Conservation (phyloP, 2,888 invertebrate genomes). For the Epinotia ramella region DNA sequence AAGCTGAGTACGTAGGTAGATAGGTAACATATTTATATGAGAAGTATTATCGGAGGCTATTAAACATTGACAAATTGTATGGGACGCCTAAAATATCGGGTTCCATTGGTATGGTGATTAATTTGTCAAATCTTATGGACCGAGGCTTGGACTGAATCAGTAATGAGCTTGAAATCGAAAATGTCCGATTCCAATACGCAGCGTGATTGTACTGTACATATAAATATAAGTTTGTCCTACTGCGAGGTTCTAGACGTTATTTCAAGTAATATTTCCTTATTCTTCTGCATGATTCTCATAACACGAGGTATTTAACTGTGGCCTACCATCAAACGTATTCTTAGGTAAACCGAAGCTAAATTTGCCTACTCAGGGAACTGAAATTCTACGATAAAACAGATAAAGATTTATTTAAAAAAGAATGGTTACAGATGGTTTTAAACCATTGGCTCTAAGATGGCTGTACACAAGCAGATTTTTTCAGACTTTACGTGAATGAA, state of each 20-base stretch:
- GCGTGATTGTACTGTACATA: conserved; percentile 45
- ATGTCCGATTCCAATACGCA: conserved; percentile 49
- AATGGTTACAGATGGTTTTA: too few relatives aligned
- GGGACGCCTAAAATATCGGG: conserved; percentile 53
- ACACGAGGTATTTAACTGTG: background rate
- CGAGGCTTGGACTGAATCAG: conserved; percentile 56
- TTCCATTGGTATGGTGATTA: conserved; percentile 57
- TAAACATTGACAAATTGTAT: conserved; percentile 58
- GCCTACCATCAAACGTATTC: too few relatives aligned
- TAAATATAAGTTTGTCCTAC: conserved; percentile 27
- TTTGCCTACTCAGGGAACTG: too few relatives aligned
- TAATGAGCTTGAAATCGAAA: conserved; percentile 55
- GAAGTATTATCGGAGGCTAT: conserved; percentile 49
- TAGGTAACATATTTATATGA: conserved; percentile 41
- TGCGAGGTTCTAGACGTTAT: conserved; percentile 15
- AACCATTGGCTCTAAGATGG: too few relatives aligned
- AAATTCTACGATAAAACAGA: too few relatives aligned
- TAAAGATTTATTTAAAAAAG: too few relatives aligned
- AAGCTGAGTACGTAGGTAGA: conserved; percentile 32
- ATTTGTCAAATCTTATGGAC: conserved; percentile 60
- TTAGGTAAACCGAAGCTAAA: too few relatives aligned
- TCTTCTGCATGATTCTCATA: background rate
- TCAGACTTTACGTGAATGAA: too few relatives aligned
- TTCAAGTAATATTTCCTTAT: conserved; percentile 12
- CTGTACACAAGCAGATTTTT: too few relatives aligned